phyloP scores from a whole-genome alignment of 2,888 invertebrate genomes.

The Drosophila meridionalis region DNA sequence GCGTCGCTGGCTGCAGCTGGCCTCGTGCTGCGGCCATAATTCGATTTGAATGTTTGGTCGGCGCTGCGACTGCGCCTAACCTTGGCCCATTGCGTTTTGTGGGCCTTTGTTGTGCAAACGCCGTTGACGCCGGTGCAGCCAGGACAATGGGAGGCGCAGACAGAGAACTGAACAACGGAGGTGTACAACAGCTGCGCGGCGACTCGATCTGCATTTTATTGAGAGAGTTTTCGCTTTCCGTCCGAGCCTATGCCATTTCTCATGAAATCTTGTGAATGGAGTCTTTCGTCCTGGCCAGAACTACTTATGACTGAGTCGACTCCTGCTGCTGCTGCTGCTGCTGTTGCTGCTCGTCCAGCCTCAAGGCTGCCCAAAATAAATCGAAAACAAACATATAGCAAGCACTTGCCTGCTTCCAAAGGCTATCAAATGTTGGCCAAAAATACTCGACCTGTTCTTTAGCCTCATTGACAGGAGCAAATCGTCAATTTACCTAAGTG shows the following conservation, averaged over 20 bases:
- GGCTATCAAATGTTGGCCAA: not conserved
- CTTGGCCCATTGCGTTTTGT: conserved; percentile 47
- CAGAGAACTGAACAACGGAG: conserved; percentile 8
- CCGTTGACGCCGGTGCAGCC: conserved; percentile 53
- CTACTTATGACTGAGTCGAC: conserved; percentile 41
- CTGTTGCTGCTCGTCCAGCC: not conserved
- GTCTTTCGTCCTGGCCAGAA: conserved; percentile 24
- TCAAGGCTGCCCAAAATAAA: conserved; percentile 28
- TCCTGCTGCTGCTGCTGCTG: conserved; percentile 12
- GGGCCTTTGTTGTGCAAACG: conserved; percentile 57
- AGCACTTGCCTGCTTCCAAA: not conserved
- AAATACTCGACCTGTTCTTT: conserved; percentile 1
- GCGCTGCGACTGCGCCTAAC: conserved; percentile 44
- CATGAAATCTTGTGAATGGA: conserved; percentile 49
- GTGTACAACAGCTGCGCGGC: conserved; percentile 35
- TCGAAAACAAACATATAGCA: not conserved
- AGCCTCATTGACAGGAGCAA: not conserved
- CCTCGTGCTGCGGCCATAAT: conserved; percentile 12
- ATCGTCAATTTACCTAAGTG: not conserved
- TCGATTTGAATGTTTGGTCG: conserved; percentile 13
- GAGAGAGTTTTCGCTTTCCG: conserved; percentile 16
- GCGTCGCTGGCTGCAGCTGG: not conserved
- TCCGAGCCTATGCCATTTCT: conserved; percentile 23
- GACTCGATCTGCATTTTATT: conserved; percentile 34
- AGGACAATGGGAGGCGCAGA: conserved; percentile 28